Evolutionary conservation across 2,113 vertebrate species (phyloP).

Genomic region (Meleagris gallopavo): DNA sequence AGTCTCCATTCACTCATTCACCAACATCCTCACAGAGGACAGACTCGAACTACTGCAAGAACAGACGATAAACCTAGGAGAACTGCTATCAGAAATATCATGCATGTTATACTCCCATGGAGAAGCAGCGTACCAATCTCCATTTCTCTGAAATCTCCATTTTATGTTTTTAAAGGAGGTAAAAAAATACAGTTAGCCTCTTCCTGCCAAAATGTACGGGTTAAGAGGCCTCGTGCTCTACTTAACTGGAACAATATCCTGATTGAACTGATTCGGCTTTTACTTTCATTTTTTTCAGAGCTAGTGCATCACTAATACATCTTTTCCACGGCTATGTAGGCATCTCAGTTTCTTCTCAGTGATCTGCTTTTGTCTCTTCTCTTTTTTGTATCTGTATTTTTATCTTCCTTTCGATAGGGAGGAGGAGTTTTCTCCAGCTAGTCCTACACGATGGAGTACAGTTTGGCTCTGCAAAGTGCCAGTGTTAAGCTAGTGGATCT

Average conservation of each 20-base stretch:
- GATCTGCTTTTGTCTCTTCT: background rate
- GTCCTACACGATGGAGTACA: background rate
- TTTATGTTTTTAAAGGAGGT: background rate
- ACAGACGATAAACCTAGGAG: background rate
- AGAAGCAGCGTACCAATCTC: background rate
- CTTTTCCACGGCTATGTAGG: background rate
- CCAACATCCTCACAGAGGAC: background rate
- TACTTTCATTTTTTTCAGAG: background rate
- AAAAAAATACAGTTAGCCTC: background rate
- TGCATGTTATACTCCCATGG: fast-evolving
- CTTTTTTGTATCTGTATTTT: background rate
- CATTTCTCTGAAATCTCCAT: background rate
- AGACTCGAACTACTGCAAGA: background rate
- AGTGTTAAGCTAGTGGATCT: background rate
- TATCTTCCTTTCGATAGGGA: background rate
- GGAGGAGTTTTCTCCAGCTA: background rate
- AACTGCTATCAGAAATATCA: background rate
- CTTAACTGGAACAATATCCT: background rate
- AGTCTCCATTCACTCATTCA: background rate
- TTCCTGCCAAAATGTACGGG: background rate
- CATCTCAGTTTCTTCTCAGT: background rate
- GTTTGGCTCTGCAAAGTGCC: background rate
- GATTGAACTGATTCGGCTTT: background rate
- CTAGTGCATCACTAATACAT: background rate
- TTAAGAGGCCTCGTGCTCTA: background rate